Evolutionary conservation across 2,797 vertebrate genomes (phyloP).

Genomic region (Enoplosus armatus): DNA sequence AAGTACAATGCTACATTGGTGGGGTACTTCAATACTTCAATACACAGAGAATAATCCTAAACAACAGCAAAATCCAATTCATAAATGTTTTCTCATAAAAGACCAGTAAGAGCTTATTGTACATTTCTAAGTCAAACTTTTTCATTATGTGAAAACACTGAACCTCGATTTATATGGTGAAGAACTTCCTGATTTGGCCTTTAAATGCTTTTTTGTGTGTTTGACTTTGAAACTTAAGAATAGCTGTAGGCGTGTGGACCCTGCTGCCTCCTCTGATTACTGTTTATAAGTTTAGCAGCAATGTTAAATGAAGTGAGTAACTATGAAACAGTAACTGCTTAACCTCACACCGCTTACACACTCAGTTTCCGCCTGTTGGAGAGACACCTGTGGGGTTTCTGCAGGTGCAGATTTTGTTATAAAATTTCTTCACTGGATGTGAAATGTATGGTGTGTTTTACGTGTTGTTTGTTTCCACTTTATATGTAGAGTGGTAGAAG

Average conservation of each 20-base stretch:
- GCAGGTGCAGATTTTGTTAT: conserved; percentile 17
- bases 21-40: not conserved
- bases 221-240: conserved; percentile 47
- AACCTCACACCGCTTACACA: conserved; percentile 13
- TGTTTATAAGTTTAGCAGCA: conserved; percentile 38
- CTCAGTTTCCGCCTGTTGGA: conserved; percentile 11
- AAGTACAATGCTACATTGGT: not conserved
- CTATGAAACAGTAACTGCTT: conserved; percentile 37
- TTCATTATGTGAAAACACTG: not conserved
- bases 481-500: not conserved
- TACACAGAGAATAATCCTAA: not conserved
- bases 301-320: conserved; percentile 40
- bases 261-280: conserved; percentile 36
- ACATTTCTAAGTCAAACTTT: not conserved
- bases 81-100: not conserved
- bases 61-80: not conserved
- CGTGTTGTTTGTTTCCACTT: conserved; percentile 8
- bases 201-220: conserved; percentile 2
- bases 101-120: not conserved
- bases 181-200: conserved; percentile 1
- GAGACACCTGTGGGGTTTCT: conserved; percentile 5
- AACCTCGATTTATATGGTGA: not conserved
- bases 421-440: not conserved
- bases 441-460: conserved; percentile 21
- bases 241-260: conserved; percentile 35